Evolutionary conservation across 2,113 vertebrate genomes (phyloP), one percentile per base, ranked within the genome.

Genomic region (Oreochromis niloticus): DNA sequence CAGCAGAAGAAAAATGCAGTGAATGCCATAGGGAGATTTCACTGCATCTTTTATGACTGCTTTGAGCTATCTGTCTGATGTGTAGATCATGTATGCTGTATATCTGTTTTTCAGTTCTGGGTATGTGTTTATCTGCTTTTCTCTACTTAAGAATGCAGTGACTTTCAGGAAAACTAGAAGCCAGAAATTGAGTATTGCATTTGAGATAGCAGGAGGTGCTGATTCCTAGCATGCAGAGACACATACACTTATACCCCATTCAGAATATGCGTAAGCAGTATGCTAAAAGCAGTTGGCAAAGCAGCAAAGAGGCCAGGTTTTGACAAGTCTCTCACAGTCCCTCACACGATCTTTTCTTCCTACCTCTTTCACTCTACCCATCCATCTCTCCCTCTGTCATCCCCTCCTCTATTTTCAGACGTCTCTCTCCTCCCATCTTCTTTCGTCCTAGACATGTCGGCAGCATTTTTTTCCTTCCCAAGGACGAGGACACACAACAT

Each of bases 361-460:
- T 73, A 57, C 12, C 66, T 55, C 71, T 80, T 63, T 71, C 59
- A 34, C 85, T 89, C 68, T 50, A 3, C 36, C 11, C 82, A 87
- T 88, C 89, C 80, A 56, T 81, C 81, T 83, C 14, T 46, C 27
- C n/a, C 39, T n/a, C 46, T 34, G 16, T 89, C 71, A 71, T 83
- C 32, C 46, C 17, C 27, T 61, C 52, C 82, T 85, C 83, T 89
- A 82, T 87, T 92, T 92, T 84, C 80, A 91, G 90, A 89, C 39
- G 6, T 68, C 17, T 3, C 71, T 79, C 61, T 88, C 55, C 86
- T 80, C 83, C 81, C 82, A 83, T 88, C 88, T 59, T 59, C 79
- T 80, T 63, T 81, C 11, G 1, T 82, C 80, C 75, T 87, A 94
- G 87, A 93, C 90, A 89, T 91, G 91, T 92, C 57, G n/a, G 85